These are phyloP conservation scores for Aurelia sp. DNA, from an alignment of 30 jellyfish, hydroid and myxozoan genomes.

Conservation along the genomic window DNA sequence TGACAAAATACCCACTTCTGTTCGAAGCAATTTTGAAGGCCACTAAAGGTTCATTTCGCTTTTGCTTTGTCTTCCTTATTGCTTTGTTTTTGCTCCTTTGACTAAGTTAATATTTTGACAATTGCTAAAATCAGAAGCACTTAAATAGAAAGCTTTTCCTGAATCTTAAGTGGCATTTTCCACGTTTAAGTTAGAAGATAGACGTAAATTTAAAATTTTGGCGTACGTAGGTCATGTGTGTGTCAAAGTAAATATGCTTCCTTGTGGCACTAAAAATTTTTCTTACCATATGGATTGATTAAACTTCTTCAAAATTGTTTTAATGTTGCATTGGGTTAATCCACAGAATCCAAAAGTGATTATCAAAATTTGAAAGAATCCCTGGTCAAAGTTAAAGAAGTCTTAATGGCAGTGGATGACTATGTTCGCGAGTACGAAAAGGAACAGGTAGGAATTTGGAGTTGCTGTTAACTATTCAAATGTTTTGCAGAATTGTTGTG, in stretches of 20 bases:
- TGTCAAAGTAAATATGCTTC: too few relatives aligned
- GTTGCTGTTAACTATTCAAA: too few relatives aligned
- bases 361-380: constrained; percentile 78
- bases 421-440: constrained; percentile 85
- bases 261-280: too few relatives aligned
- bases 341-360: constrained; percentile 89
- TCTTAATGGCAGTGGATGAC: constrained; percentile 93
- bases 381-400: constrained; percentile 67
- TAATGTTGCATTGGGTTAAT: neutral
- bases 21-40: constrained; percentile 94
- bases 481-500: too few relatives aligned
- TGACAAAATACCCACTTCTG: constrained; percentile 93
- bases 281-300: too few relatives aligned
- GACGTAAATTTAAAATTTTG: too few relatives aligned
- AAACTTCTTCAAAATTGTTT: too few relatives aligned
- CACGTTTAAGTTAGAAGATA: too few relatives aligned
- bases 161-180: too few relatives aligned
- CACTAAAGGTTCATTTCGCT: constrained; percentile 81
- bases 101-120: neutral
- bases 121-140: too few relatives aligned
- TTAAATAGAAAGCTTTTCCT: too few relatives aligned
- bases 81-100: neutral
- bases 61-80: neutral
- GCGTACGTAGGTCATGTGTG: too few relatives aligned
- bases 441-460: constrained; percentile 68